A percentile compares a stretch with the other conserved stretches of the same genome.
phyloP scores from a whole-genome alignment of 2,888 invertebrate species.

The Podotricha telesiphe region DNA sequence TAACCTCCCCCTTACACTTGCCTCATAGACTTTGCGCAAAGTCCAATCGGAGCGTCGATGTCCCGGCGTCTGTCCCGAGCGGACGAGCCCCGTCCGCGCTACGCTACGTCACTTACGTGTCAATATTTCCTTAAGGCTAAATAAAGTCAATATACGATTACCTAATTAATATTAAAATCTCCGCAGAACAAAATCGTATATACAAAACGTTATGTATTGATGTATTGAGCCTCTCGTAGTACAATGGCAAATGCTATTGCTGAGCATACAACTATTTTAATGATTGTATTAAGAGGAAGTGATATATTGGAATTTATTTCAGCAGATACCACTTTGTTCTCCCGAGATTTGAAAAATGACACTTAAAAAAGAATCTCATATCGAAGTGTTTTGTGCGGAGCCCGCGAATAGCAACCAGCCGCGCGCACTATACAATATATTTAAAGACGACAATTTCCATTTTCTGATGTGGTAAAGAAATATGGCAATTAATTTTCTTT shows the following conservation, averaged over 20 bases:
- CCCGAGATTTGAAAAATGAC: neutral
- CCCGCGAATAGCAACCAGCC: slow-evolving; percentile 45
- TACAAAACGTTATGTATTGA: no score
- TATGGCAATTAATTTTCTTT: neutral
- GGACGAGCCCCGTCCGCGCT: neutral
- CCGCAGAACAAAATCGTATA: neutral
- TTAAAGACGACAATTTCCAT: neutral
- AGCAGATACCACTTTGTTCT: neutral
- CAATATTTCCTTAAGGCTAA: slow-evolving; percentile 22
- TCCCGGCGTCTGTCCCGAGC: neutral
- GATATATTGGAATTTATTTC: neutral
- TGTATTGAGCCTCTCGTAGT: neutral
- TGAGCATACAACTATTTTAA: neutral
- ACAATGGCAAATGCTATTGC: neutral
- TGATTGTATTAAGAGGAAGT: neutral
- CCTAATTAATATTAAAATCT: neutral
- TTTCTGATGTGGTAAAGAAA: neutral
- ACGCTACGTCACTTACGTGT: slow-evolving; percentile 6
- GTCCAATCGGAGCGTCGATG: slow-evolving; percentile 31
- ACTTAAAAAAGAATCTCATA: slow-evolving; percentile 56
- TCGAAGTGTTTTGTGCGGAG: slow-evolving; percentile 67
- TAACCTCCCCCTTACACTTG: slow-evolving; percentile 14
- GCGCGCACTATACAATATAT: neutral
- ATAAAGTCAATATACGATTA: slow-evolving; percentile 14
- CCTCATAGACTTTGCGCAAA: slow-evolving; percentile 33